Evolutionary conservation across 2,888 invertebrate genomes (phyloP), one percentile per base, ranked within the genome.

Genomic region (Dolomedes plantarius): DNA sequence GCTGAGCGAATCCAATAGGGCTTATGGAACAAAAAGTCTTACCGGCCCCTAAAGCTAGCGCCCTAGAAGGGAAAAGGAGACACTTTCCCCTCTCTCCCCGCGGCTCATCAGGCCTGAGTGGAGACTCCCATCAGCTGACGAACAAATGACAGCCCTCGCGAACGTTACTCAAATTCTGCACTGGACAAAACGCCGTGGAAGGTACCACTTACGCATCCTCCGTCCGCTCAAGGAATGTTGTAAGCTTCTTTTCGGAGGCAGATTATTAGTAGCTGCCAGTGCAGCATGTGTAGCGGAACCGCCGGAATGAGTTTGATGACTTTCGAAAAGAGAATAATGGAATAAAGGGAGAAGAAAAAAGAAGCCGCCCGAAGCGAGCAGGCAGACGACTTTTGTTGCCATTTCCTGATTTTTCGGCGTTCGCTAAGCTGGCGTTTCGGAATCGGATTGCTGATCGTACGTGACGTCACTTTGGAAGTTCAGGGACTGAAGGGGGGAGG

Each of bases 371-470:
- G 5, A 31, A 31, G 28, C 64, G 64, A 29, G 32, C 65, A 19
- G n/a, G 23, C 36, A 36, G 19, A 31, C 36, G 56, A 64, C 36
- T 19, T 72, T 72, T 50, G 29, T 19, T 46, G 65, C 13, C 29
- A 41, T 67, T 76, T 76, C 67, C 75, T 76, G 65, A 67, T 67
- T 76, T 76, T 46, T 13, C 75, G n/a, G n/a, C n/a, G n/a, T n/a
- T n/a, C n/a, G 29, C 75, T 50, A 76, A 76, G 75, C 75, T 76
- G 46, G 75, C 75, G 75, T 76, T 39, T n/a, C 65, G 75, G 75
- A 76, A 76, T 76, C 29, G 75, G 36, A 27, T n/a, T n/a, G n/a
- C 65, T 41, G 67, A 46, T 41, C n/a, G 3, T 46, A 29, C 19
- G 46, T 76, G 75, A 76, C 75, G 75, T 76, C 75, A 76, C 29